Evolutionary conservation across 2,888 invertebrate genomes (phyloP).

Genomic region (Norana najaformis): DNA sequence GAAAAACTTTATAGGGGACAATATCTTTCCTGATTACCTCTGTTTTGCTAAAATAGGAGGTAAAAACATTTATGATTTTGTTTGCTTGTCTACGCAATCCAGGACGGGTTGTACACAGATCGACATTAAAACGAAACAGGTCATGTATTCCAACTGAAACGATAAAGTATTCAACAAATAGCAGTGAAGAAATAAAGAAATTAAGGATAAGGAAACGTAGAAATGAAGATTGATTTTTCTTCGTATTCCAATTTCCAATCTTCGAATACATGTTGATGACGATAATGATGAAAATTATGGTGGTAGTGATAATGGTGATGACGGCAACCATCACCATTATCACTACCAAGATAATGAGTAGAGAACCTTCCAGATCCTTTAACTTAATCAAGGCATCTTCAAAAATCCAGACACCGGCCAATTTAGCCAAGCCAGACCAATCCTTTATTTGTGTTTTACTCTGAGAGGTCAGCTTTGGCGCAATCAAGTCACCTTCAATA

Average conservation of each 20-base stretch:
- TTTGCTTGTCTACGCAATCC: too few relatives aligned
- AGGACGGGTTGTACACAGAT: background rate
- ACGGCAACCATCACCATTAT: background rate
- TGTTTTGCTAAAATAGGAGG: background rate
- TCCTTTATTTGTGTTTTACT: background rate
- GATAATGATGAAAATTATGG: conserved; percentile 28
- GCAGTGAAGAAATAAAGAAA: background rate
- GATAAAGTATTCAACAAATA: background rate
- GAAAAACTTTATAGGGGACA: background rate
- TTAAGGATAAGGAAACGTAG: too few relatives aligned
- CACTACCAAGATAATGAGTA: background rate
- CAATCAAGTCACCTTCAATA: too few relatives aligned
- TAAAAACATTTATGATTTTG: background rate
- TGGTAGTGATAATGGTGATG: conserved; percentile 15
- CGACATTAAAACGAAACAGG: background rate
- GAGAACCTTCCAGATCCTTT: background rate
- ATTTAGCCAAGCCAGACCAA: background rate
- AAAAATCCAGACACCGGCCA: background rate
- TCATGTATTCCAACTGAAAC: background rate
- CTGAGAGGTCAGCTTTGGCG: background rate
- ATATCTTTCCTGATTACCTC: background rate
- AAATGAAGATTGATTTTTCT: background rate
- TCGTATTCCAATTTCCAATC: background rate
- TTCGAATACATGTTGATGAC: conserved; percentile 20
- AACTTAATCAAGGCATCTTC: background rate